Evolutionary conservation across 2,797 vertebrate species (phyloP).

Genomic region (Manis crassicaudata): DNA sequence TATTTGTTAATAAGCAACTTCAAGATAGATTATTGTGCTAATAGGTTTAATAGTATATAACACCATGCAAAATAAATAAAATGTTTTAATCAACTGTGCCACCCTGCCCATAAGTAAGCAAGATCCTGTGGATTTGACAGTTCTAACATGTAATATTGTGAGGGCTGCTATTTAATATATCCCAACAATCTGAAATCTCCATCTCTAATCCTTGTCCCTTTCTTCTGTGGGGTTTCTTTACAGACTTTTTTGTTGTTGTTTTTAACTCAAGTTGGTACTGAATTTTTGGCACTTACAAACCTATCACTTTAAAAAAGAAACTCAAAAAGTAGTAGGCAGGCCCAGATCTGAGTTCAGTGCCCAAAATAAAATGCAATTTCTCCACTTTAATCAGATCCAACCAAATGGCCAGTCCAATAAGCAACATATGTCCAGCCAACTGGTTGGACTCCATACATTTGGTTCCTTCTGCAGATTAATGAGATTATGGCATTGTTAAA

Average conservation of each 20-base stretch:
- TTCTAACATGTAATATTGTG: neutral
- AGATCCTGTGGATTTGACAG: neutral
- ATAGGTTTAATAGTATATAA: neutral
- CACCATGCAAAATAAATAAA: constrained; percentile 42
- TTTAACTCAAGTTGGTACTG: constrained; percentile 56
- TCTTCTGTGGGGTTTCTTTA: constrained; percentile 46
- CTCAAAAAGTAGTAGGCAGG: constrained; percentile 76
- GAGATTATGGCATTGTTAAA: constrained; percentile 76
- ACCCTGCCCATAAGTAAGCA: neutral
- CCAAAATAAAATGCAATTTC: constrained; percentile 71
- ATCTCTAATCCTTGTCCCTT: constrained; percentile 52
- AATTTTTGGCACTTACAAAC: constrained; percentile 72
- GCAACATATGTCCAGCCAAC: constrained; percentile 79
- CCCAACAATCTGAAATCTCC: neutral
- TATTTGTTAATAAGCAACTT: neutral
- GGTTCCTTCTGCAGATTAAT: constrained; percentile 76
- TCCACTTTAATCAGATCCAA: constrained; percentile 72
- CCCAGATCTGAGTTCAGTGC: constrained; percentile 71
- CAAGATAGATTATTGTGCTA: neutral
- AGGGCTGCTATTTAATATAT: neutral
- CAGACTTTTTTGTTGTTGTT: neutral
- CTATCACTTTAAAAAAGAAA: constrained; percentile 71
- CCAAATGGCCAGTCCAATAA: constrained; percentile 70
- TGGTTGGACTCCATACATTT: constrained; percentile 69
- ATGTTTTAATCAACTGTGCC: neutral